Evolutionary conservation across 2,797 vertebrate species (phyloP).

Genomic region (Sternotherus odoratus): DNA sequence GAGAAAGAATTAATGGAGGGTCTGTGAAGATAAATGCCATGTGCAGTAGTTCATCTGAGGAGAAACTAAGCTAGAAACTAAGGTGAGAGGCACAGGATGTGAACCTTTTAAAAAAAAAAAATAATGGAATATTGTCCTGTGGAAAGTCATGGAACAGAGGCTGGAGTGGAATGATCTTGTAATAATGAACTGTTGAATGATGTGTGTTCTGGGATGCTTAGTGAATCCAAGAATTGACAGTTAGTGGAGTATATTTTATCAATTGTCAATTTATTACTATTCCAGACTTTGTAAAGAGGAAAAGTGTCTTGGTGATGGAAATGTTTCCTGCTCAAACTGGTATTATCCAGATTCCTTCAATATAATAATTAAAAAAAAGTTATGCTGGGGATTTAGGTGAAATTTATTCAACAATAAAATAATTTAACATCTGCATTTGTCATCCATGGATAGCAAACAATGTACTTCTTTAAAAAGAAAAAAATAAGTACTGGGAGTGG

Average conservation of each 20-base stretch:
- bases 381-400: conserved; percentile 13
- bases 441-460: neutral
- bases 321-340: conserved; percentile 9
- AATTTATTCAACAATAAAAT: neutral
- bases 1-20: neutral
- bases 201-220: neutral
- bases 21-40: neutral
- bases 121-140: fast-evolving
- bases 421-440: conserved; percentile 11
- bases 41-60: neutral
- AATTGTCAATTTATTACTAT: neutral
- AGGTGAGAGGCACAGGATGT: neutral
- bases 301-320: neutral
- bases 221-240: neutral
- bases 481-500: neutral
- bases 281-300: neutral
- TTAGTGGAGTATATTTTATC: neutral
- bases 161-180: neutral
- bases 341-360: neutral
- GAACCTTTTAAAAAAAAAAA: neutral
- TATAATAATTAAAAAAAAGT: conserved; percentile 18
- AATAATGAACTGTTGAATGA: neutral
- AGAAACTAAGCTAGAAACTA: neutral
- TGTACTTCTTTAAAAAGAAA: conserved; percentile 14
- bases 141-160: fast-evolving